Base-by-base conservation (phyloP, 2,113 vertebrate species). In the Puma concolor region DNA sequence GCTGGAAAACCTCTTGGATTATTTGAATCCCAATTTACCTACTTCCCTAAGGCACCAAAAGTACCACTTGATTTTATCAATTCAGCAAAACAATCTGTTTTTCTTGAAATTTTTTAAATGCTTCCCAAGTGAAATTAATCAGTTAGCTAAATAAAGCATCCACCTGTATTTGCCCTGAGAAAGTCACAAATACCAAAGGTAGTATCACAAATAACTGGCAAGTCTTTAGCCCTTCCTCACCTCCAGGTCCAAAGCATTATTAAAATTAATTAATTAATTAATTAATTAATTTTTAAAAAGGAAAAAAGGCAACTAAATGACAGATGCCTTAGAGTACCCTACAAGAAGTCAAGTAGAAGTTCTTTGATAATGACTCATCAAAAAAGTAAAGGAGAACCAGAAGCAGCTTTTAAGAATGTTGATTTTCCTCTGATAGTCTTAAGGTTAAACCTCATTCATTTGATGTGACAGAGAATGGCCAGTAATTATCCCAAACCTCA, bases 381-480 rank as follows among this genome's bases (percentile, higher is more conserved):
- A 80, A 85, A 82, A 66, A 57, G 5, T 69, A 44, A 1, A 72
- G 9, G 31, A 67, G 27, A 72, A 88, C 5, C 11, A 76, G 52
- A 4, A 8, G 54, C 17, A 79, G 11, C 0, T 63, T 87, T 29
- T 79, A 79, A 83, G 84, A 92, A 87, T 86, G 38, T 54, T 71
- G 29, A 64, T 95, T 91, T 96, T 71, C 50, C 74, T 89, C 52
- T 57, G 72, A 95, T 67, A 76, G 38, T 64, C 48, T 76, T 74
- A 88, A 84, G 38, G 81, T 80, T 95, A 94, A 95, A 76, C 27
- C 33, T 96, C 63, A 83, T 93, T 93, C 76, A 83, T 91, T n/a
- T 87, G 57, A 79, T 77, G 52, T 83, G 69, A 96, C 90, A 79
- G 82, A 82, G 41, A 91, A 83, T 74, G 69, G 44, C 60, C 76